Percentiles rank a stretch among this genome's conserved stretches.
phyloP scores from a whole-genome alignment of 2,113 vertebrate species.

The Chaetura pelagica region DNA sequence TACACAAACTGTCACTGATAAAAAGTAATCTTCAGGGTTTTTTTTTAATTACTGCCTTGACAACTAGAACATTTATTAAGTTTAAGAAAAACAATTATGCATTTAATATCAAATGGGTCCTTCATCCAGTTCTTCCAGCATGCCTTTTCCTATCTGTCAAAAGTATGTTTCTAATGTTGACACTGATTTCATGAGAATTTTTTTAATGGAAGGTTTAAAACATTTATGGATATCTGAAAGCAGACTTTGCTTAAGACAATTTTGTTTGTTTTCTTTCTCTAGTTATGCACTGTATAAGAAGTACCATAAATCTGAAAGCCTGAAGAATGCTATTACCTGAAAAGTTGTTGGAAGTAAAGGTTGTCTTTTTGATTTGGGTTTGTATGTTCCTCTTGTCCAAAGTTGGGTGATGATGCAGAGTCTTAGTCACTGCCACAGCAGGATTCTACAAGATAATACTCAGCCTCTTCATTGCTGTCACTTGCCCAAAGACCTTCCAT shows the following conservation, averaged over 20 bases:
- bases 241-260: not conserved
- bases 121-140: not conserved
- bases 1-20: not conserved
- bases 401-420: not conserved
- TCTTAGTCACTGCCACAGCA: not conserved
- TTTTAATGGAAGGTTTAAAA: not conserved
- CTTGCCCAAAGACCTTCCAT: not conserved
- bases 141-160: not conserved
- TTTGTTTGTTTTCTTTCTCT: not conserved
- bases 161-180: not conserved
- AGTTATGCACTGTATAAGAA: not conserved
- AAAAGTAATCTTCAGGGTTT: not conserved
- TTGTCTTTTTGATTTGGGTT: not conserved
- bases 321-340: not conserved
- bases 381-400: not conserved
- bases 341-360: not conserved
- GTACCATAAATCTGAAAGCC: not conserved
- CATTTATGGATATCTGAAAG: not conserved
- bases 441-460: not conserved
- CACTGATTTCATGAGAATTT: not conserved
- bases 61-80: not conserved
- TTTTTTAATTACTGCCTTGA: not conserved
- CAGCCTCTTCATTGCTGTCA: not conserved
- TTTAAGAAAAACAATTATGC: not conserved
- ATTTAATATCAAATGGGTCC: not conserved